These are phyloP conservation scores for Laspeyria flexula DNA, from an alignment of 2,888 invertebrate genomes.

Conservation along the genomic window DNA sequence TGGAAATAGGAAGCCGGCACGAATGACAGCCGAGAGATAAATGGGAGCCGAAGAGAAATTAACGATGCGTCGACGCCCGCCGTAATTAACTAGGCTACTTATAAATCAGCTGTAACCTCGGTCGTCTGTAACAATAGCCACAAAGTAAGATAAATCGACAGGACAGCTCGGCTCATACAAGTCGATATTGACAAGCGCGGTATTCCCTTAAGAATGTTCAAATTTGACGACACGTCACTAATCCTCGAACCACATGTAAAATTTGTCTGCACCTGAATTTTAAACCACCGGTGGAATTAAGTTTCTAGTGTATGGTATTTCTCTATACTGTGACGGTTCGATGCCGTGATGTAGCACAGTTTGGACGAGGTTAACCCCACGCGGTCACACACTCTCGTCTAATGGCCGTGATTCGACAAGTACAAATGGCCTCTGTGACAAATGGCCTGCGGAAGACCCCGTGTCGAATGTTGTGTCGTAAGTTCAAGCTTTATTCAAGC, in stretches of 20 bases:
- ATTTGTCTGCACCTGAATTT: conserved; percentile 7
- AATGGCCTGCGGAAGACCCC: conserved; percentile 83
- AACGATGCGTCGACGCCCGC: conserved; percentile 71
- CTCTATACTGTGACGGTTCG: conserved; percentile 59
- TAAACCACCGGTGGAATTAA: conserved; percentile 40
- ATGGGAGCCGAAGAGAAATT: conserved; percentile 68
- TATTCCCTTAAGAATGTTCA: conserved; percentile 62
- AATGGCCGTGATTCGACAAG: conserved; percentile 87
- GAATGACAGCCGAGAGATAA: conserved; percentile 64
- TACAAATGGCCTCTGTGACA: conserved; percentile 86
- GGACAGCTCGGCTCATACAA: conserved; percentile 76
- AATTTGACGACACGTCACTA: conserved; percentile 46
- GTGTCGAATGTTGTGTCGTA: conserved; percentile 70
- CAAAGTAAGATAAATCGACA: conserved; percentile 84
- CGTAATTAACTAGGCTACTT: conserved; percentile 79
- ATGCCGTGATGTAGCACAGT: conserved; percentile 60
- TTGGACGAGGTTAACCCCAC: conserved; percentile 74
- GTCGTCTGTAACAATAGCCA: conserved; percentile 76
- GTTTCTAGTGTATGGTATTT: conserved; percentile 26
- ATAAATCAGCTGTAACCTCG: conserved; percentile 80
- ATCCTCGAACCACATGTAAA: conserved; percentile 42
- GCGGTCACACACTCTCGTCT: conserved; percentile 85
- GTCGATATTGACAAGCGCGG: conserved; percentile 76
- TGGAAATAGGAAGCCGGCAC: conserved; percentile 55
- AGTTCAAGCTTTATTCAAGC: conserved; percentile 71